Base-by-base conservation (phyloP, 2,888 invertebrate genomes). In the Hirtodrosophila histrioides region DNA sequence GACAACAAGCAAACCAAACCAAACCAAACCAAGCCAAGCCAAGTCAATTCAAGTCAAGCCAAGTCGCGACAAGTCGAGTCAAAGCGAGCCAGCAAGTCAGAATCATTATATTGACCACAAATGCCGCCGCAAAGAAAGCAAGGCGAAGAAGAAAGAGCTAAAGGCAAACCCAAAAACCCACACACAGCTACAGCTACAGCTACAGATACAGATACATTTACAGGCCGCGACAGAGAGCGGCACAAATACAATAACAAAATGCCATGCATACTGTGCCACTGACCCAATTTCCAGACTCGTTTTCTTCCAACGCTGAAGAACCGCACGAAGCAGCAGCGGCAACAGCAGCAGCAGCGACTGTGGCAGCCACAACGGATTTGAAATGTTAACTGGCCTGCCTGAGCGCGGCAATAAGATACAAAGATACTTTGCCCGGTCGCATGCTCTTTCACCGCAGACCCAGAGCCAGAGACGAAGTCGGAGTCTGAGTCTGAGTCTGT, bases 41-140 rank as follows among this genome's bases (percentile, higher is more conserved):
- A 64, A 48, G 31, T 48, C 61, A 58, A 69, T 56, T 37, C 62
- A 62, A 77, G 78, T 55, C 65, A 56, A 66, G 57, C 48, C 55
- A 37, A 54, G 37, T 4, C 41, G 10, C 53, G 41, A 23, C 11
- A 36, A 60, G 46, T 3, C 12, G 33, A 46, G 51, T 27, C 37
- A 41, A 65, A 40, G 45, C 55, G 37, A 49, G 50, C 45, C 54
- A 61, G 45, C 84, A 57, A 74, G 73, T 70, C 78, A 81, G 86
- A 87, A 88, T 87, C 81, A 88, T 85, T 88, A 87, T 83, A 78
- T 78, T 89, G 86, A 88, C 89, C 89, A 89, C 89, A 81, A 84
- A 76, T 76, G 69, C 75, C 67, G 77, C 74, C 73, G 71, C 75
- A 78, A 89, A 75, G 84, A 85, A 85, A 84, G 84, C 82, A 78